Evolutionary conservation across 2,113 vertebrate genomes (phyloP).

Genomic region (Catharus bicknelli): DNA sequence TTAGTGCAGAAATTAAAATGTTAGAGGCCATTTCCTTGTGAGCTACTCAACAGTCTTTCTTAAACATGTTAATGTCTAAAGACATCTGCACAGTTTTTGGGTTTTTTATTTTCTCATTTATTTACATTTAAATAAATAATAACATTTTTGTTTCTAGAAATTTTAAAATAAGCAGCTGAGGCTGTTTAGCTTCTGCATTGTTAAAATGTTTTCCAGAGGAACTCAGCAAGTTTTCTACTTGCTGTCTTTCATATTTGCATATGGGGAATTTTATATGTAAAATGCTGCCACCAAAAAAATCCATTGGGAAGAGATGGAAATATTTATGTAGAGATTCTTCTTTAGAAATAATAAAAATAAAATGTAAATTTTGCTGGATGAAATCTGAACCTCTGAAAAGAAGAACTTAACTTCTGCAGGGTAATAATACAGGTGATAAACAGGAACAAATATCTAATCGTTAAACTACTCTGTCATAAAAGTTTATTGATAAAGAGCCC

Average conservation of each 20-base stretch:
- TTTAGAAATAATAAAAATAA: not conserved
- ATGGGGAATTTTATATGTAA: not conserved
- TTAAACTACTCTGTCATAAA: not conserved
- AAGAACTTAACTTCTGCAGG: not conserved
- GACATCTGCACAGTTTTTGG: not conserved
- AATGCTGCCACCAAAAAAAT: not conserved
- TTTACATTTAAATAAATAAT: not conserved
- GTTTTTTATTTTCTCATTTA: not conserved
- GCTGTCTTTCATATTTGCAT: not conserved
- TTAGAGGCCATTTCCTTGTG: not conserved
- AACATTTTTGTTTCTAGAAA: not conserved
- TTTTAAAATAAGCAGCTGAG: not conserved
- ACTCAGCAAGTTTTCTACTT: not conserved
- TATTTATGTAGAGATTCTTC: not conserved
- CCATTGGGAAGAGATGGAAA: not conserved
- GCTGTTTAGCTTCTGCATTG: not conserved
- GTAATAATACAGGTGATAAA: not conserved
- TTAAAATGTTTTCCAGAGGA: not conserved
- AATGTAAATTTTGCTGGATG: not conserved
- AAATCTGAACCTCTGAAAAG: not conserved
- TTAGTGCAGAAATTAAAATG: not conserved
- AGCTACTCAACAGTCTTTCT: not conserved
- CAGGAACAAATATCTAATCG: not conserved
- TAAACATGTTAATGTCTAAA: not conserved
- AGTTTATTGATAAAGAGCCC: not conserved